Evolutionary conservation across 2,113 vertebrate genomes (phyloP).

Genomic region (Melanocharis versteri): DNA sequence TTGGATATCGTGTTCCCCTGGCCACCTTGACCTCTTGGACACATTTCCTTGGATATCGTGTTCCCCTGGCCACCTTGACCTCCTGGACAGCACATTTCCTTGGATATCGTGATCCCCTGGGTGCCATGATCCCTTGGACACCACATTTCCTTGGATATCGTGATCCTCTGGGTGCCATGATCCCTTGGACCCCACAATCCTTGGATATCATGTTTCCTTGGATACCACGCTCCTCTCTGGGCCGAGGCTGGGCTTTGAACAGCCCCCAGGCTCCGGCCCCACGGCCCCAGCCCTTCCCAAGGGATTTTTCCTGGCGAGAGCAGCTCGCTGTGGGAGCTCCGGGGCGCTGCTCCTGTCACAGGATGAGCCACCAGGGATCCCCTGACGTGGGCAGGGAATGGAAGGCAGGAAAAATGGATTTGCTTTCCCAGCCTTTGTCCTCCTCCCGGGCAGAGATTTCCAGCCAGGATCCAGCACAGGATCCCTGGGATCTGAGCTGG

Average conservation of each 20-base stretch:
- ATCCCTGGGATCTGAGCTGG: background rate
- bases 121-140: too few species aligned
- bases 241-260: background rate
- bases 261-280: background rate
- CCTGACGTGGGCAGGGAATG: fast-evolving
- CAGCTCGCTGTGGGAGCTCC: background rate
- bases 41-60: fast-evolving
- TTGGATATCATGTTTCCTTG: background rate
- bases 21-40: fast-evolving
- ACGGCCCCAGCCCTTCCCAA: background rate
- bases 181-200: background rate
- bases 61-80: background rate
- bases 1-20: background rate
- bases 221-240: background rate
- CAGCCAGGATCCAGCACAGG: background rate
- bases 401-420: background rate
- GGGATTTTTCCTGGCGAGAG: background rate
- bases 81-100: fast-evolving
- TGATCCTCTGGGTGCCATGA: fast-evolving
- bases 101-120: fast-evolving
- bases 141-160: background rate
- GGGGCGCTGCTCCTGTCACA: background rate
- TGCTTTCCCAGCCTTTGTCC: background rate
- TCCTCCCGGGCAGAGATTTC: background rate
- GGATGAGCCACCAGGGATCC: fast-evolving